Base-by-base conservation (phyloP, 1,140 invertebrate genomes). In the Drosophila ogumai region DNA sequence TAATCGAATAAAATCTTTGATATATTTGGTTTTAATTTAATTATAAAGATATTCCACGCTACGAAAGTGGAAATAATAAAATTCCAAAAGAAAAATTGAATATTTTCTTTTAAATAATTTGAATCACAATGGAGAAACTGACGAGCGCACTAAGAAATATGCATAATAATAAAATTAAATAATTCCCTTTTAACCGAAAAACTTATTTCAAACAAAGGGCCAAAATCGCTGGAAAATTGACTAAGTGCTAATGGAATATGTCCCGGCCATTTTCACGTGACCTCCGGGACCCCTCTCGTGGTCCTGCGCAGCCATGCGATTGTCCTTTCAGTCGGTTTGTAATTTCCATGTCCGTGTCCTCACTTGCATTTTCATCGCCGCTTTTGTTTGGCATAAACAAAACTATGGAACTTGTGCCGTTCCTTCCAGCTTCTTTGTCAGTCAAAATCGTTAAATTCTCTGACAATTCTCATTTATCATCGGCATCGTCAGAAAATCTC, bases 401-500 rank as follows among this genome's bases (percentile, higher is more conserved):
- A 87, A 87, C 84, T 87, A 87, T 87, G 81, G 64, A 82, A 87
- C 40, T 71, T 71, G 17, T 50, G 63, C 43, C 34, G 60, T 28
- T 28, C 5, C 25, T 28, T 28, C 43, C 34, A 38, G 17, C 60
- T 69, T 64, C 79, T 90, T 90, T 90, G 85, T 85, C 81, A 81
- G 75, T 90, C 86, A 81, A 74, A 90, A 90, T 85, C 78, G 78
- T 81, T 90, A 75, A 90, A 82, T 72, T 86, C 76, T 57, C 79
- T 67, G 79, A 75, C 79, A 81, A 82, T 90, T 86, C 73, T 71
- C 81, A 79, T 90, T 79, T 86, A 85, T 84, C 79, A 82, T 88
- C 50, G 75, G 76, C 57, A 56, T 57, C 40, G 22, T n/a, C 56
- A 34, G 50, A 34, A 46, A 6, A 25, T 10, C 17, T 32, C 54